Base-by-base conservation (phyloP, 2,113 vertebrate genomes). In the Bufo bufo region DNA sequence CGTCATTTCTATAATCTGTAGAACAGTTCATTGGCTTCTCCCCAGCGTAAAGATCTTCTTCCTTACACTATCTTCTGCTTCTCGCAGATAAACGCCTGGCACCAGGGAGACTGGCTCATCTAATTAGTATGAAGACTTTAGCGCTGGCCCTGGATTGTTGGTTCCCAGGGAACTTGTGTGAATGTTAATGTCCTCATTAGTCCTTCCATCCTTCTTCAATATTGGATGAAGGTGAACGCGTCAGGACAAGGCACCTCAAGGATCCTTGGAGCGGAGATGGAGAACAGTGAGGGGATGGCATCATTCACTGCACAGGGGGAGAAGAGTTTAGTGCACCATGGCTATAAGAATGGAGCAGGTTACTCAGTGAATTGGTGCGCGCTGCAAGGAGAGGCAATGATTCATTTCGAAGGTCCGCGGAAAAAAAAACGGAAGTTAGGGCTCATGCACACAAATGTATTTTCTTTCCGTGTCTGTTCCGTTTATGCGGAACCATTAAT, bases 41-140 rank as follows among this genome's bases (percentile, higher is more conserved):
- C 92, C 90, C 83, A 78, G 85, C 50, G 82, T 90, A 65, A 86
- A 91, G 91, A 92, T 93, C 91, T 92, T 90, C 86, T 90, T 89
- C 91, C 89, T 91, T 90, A 89, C 90, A 89, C 90, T 92, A 90
- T 94, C 92, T 93, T 77, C 87, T 90, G 93, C 89, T 93, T 93
- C 92, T 89, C 89, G 89, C 89, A 92, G 92, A 95, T 93, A 95
- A 94, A 96, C 90, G 92, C 93, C 88, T 92, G 89, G 93, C 92
- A 94, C 93, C 92, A 93, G 93, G 92, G 91, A 94, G 92, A 95
- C 90, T 91, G 90, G 92, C 90, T 91, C 90, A 79, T 94, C 90
- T 95, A 95, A 95, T 95, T 94, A 94, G 91, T 90, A 94, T 93
- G 94, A 95, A 93, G 94, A 92, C 91, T 87, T 89, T 56, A 92